Base-by-base conservation (phyloP, 1,140 invertebrate genomes). In the Cydia pomonella region DNA sequence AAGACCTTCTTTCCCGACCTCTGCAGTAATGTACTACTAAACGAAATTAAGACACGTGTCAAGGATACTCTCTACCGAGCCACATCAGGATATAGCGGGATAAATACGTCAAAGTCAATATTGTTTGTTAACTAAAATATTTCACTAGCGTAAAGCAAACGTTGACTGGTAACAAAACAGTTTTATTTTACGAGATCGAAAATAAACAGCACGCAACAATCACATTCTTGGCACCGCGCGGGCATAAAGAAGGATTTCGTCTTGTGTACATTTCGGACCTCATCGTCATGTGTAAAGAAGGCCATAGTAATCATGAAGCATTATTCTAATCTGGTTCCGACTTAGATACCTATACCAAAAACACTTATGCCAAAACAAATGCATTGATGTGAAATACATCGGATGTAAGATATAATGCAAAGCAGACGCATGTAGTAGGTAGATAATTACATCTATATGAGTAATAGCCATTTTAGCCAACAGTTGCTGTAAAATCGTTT, bases 101-200 rank as follows among this genome's bases (percentile, higher is more conserved):
- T 23, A 59, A 21, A 59, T 59, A 59, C 53, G 53, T 59, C 53
- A 59, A 59, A 59, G 53, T 59, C 53, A 59, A 23, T 59, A 9
- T 59, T 59, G 53, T 59, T 23, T 25, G 16, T 18, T 50, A 50
- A 66, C 63, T 33, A 33, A 66, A 66, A 66, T 66, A 66, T 29
- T 18, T 66, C 63, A 38, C 7, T 38, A 29, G 25, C 13, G 41
- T 44, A 44, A 41, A 41, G 41, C 7, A 66, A 66, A 66, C 63
- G 63, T 66, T 27, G 16, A 38, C 33, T 23, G 62, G 25, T 33
- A 25, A 18, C 12, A 29, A 33, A 33, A 33, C 64, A 33, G 27
- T 69, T 69, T 69, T 69, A 69, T 69, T 69, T 69, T 38, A 69
- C 64, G 29, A 69, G 64, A 69, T 69, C 64, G 29, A 69, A 69